Conservation (phyloP, 2,113 vertebrate genomes). For the Onychorhynchus coronatus region DNA sequence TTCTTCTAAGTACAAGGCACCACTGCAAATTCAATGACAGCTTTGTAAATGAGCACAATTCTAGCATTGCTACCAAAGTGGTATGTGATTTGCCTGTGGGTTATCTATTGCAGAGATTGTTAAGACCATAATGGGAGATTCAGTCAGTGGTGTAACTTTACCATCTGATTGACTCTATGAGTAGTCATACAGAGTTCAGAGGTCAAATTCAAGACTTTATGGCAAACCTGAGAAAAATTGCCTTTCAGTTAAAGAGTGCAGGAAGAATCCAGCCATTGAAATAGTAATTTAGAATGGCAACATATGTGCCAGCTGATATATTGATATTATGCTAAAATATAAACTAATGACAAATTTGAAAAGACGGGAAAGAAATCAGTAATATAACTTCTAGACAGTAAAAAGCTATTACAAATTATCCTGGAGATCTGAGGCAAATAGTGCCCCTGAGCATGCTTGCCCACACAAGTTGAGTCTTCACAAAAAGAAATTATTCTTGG, state of each 20-base stretch:
- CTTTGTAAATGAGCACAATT: neutral
- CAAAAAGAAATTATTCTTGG: neutral
- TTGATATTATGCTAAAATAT: neutral
- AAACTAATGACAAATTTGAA: neutral
- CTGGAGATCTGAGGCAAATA: neutral
- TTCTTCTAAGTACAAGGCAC: neutral
- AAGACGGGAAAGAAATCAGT: neutral
- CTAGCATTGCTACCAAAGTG: neutral
- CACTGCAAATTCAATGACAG: neutral
- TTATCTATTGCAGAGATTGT: neutral
- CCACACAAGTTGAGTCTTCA: neutral
- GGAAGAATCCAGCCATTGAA: neutral
- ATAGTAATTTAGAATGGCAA: neutral
- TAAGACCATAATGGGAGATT: neutral
- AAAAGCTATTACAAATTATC: neutral
- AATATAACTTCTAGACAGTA: neutral
- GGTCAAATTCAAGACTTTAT: slow-evolving; percentile 20
- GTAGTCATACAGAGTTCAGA: neutral
- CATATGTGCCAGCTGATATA: neutral
- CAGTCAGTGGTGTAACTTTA: neutral
- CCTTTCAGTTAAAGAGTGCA: neutral
- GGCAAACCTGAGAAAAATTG: slow-evolving; percentile 6
- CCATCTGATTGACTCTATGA: neutral
- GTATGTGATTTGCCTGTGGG: neutral
- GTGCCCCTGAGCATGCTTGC: neutral